Evolutionary conservation across 2,113 vertebrate species (phyloP).

Genomic region (Ceratotherium simum): DNA sequence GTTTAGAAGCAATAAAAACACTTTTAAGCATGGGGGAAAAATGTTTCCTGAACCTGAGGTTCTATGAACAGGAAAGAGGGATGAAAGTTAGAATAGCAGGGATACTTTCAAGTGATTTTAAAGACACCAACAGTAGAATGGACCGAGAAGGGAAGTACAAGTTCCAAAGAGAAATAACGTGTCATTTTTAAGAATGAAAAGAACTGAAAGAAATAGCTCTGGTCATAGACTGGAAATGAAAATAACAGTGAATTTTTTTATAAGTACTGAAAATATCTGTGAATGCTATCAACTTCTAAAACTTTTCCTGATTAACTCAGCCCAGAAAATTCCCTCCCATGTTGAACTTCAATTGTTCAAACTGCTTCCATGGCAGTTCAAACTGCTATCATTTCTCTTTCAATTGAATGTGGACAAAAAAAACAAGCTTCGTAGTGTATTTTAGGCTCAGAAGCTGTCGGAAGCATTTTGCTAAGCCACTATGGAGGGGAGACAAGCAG

Average conservation of each 20-base stretch:
- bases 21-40: neutral
- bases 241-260: constrained; percentile 20
- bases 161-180: constrained; percentile 41
- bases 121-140: constrained; percentile 39
- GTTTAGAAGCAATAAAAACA: constrained; percentile 33
- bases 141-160: constrained; percentile 19
- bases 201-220: constrained; percentile 62
- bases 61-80: constrained; percentile 11
- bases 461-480: constrained; percentile 53
- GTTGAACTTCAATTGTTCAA: constrained; percentile 48
- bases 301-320: constrained; percentile 63
- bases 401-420: constrained; percentile 24
- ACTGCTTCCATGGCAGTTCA: constrained; percentile 19
- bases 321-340: constrained; percentile 50
- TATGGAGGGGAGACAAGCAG: neutral
- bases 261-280: constrained; percentile 31
- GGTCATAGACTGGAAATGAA: constrained; percentile 38
- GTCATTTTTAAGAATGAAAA: constrained; percentile 65
- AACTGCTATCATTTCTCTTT: constrained; percentile 34
- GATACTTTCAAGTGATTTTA: constrained; percentile 52
- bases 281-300: constrained; percentile 59
- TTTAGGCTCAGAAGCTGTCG: constrained; percentile 58
- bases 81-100: constrained; percentile 27
- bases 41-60: neutral
- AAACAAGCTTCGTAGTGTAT: neutral